Conservation (phyloP, 2,888 invertebrate species). For the Drosophila setosimentum region DNA sequence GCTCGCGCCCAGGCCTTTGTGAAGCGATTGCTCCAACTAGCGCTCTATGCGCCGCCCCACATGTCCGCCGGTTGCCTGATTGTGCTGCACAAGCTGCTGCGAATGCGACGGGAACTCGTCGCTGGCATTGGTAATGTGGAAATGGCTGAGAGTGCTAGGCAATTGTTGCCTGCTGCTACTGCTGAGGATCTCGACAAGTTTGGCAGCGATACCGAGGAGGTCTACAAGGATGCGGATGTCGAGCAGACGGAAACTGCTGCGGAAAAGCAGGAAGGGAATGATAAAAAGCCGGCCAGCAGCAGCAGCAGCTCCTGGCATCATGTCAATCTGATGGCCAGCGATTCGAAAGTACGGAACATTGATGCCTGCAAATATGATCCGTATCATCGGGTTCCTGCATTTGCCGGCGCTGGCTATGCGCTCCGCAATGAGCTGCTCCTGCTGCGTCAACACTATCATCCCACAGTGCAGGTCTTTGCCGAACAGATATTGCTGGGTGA, state of each 20-base stretch:
- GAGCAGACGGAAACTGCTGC: conserved; percentile 14
- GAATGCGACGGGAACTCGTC: conserved; percentile 87
- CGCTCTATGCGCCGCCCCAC: conserved; percentile 90
- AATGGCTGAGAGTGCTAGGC: conserved; percentile 23
- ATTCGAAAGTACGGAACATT: conserved; percentile 70
- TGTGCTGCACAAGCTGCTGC: conserved; percentile 86
- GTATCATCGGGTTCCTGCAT: conserved; percentile 92
- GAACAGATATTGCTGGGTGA: conserved; percentile 90
- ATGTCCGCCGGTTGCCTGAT: conserved; percentile 94
- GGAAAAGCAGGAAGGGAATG: conserved; percentile 58
- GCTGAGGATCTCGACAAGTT: conserved; percentile 81
- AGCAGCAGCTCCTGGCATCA: conserved; percentile 82
- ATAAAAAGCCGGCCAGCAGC: conserved; percentile 69
- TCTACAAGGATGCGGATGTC: conserved; percentile 78
- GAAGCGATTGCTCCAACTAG: conserved; percentile 91
- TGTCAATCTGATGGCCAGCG: conserved; percentile 60
- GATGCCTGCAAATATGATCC: conserved; percentile 88
- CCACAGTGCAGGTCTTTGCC: conserved; percentile 95
- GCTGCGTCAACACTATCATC: conserved; percentile 93
- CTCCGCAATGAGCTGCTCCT: conserved; percentile 91
- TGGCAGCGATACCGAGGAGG: conserved; percentile 83
- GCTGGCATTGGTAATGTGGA: conserved; percentile 48
- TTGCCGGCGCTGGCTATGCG: conserved; percentile 91
- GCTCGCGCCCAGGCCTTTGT: conserved; percentile 92
- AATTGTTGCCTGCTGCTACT: conserved; percentile 25